A percentile compares a stretch with the other conserved stretches of the same genome.
These are phyloP conservation scores for Morus bassanus DNA, from an alignment of 2,797 vertebrate species.

Conservation along the genomic window DNA sequence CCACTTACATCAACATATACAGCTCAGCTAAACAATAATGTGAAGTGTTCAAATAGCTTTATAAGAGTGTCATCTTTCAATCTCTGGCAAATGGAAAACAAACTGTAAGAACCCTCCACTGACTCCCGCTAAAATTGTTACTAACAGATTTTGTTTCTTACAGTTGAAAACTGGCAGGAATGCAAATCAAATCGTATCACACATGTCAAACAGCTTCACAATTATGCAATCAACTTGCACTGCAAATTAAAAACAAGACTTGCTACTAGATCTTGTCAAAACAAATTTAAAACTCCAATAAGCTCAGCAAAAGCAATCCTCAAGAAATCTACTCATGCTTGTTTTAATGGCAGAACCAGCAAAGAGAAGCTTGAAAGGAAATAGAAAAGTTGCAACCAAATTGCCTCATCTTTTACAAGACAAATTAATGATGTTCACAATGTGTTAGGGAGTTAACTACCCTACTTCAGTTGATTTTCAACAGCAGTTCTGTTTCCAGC, in stretches of 20 bases:
- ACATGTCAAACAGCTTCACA: slow-evolving; percentile 63
- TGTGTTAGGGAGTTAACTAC: background rate
- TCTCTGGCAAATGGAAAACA: slow-evolving; percentile 4
- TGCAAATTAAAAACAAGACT: slow-evolving; percentile 62
- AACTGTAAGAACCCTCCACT: slow-evolving; percentile 11
- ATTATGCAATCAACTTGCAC: slow-evolving; percentile 58
- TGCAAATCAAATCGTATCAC: slow-evolving; percentile 51
- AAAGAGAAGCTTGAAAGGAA: background rate
- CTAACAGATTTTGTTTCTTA: slow-evolving; percentile 59
- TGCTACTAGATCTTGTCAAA: slow-evolving; percentile 56
- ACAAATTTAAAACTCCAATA: slow-evolving; percentile 38
- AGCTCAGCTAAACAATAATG: background rate
- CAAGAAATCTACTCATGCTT: background rate
- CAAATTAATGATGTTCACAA: slow-evolving; percentile 2
- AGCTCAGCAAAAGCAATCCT: slow-evolving; percentile 40
- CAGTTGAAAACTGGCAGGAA: slow-evolving; percentile 47
- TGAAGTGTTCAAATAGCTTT: background rate
- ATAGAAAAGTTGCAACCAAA: background rate
- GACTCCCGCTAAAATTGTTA: slow-evolving; percentile 6
- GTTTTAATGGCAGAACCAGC: background rate
- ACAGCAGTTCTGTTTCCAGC: background rate
- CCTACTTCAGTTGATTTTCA: background rate
- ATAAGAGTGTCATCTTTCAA: background rate
- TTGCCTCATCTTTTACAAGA: background rate
- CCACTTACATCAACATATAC: background rate